Conservation (phyloP, 2,797 vertebrate genomes). For the Dermochelys coriacea region DNA sequence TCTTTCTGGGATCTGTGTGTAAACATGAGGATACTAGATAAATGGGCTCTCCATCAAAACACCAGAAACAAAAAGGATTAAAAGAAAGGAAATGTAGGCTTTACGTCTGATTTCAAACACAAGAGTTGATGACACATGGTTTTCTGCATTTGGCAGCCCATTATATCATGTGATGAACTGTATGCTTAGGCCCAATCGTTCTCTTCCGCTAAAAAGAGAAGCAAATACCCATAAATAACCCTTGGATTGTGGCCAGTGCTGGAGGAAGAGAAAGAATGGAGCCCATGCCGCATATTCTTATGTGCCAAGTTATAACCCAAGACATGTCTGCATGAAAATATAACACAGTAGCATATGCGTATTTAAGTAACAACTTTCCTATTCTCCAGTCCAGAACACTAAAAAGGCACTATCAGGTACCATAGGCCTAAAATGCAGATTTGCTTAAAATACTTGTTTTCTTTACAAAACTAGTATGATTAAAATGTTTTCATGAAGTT, state of each 20-base stretch:
- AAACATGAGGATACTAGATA: neutral
- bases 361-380: neutral
- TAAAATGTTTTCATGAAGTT: neutral
- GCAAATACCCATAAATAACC: neutral
- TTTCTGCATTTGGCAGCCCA: constrained; percentile 12
- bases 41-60: constrained; percentile 22
- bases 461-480: neutral
- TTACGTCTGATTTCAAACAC: constrained; percentile 30
- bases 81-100: constrained; percentile 2
- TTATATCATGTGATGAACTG: neutral
- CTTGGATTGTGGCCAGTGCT: rapidly evolving
- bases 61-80: constrained; percentile 12
- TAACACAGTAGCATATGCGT: rapidly evolving
- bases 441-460: neutral
- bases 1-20: neutral
- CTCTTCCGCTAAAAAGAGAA: neutral
- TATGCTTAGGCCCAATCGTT: neutral
- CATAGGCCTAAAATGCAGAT: neutral
- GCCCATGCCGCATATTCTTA: rapidly evolving
- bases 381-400: neutral
- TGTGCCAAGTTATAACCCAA: rapidly evolving
- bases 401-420: neutral
- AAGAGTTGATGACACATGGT: neutral
- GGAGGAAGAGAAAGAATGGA: neutral
- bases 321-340: rapidly evolving